Conservation (phyloP, 2,797 vertebrate species). For the Pterois miles region DNA sequence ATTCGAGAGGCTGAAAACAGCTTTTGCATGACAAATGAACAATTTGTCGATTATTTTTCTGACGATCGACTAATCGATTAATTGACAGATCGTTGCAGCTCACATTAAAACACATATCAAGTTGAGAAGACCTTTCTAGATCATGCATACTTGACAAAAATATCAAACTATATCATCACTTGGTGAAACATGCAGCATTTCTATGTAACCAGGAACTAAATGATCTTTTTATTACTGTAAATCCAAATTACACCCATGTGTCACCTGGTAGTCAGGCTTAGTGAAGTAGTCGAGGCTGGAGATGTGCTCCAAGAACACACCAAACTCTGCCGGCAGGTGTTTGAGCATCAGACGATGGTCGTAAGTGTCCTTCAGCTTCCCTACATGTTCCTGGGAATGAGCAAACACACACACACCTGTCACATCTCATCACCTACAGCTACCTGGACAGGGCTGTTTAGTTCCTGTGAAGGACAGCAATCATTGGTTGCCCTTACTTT, state of each 20-base stretch:
- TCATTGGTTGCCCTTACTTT: slow-evolving; percentile 84
- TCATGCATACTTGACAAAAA: neutral
- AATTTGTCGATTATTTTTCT: too few relatives aligned
- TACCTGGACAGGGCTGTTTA: neutral
- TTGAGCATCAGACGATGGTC: slow-evolving; percentile 98
- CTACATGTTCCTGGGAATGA: slow-evolving; percentile 92
- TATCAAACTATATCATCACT: neutral
- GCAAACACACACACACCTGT: slow-evolving; percentile 1
- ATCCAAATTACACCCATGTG: slow-evolving; percentile 1
- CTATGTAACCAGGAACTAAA: neutral
- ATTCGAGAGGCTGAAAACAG: too few relatives aligned
- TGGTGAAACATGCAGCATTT: neutral
- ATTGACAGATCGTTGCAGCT: too few relatives aligned
- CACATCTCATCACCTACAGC: slow-evolving; percentile 7
- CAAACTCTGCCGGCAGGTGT: slow-evolving; percentile 96
- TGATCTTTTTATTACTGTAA: neutral
- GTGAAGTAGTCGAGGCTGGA: slow-evolving; percentile 96
- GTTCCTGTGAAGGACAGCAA: neutral
- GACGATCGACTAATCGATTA: too few relatives aligned
- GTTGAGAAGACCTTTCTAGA: neutral
- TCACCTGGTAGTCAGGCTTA: slow-evolving; percentile 98
- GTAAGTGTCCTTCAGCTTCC: slow-evolving; percentile 96
- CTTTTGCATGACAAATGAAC: too few relatives aligned
- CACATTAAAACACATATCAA: neutral
- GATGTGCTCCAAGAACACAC: slow-evolving; percentile 94